phyloP scores from a whole-genome alignment of 2,888 invertebrate species.

The Resseliella maxima region DNA sequence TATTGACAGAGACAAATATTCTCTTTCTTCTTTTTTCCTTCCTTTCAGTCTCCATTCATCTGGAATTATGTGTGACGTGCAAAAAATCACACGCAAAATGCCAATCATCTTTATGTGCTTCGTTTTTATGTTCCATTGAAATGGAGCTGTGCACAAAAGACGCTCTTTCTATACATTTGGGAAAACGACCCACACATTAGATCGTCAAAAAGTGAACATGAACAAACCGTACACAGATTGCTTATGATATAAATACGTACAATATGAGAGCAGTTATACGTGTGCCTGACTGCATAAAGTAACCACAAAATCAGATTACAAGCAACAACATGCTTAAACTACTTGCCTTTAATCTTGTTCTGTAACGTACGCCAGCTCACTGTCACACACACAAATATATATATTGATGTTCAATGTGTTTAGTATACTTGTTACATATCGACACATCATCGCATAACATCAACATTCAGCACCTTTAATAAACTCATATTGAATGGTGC shows the following conservation, averaged over 20 bases:
- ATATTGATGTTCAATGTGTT: background rate
- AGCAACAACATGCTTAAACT: background rate
- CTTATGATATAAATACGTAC: background rate
- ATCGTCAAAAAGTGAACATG: background rate
- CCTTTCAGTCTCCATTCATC: background rate
- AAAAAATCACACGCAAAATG: background rate
- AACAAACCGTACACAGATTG: background rate
- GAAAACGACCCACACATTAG: background rate
- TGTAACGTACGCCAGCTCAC: no score
- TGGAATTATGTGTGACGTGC: background rate
- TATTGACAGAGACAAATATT: background rate
- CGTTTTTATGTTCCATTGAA: background rate
- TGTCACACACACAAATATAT: no score
- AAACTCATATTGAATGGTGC: background rate
- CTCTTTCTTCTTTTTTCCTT: no score
- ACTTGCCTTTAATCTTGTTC: background rate
- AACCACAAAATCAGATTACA: conserved; percentile 33
- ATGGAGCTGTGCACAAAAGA: background rate
- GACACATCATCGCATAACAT: background rate
- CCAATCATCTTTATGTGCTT: background rate
- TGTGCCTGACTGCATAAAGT: background rate
- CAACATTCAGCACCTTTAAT: conserved; percentile 19
- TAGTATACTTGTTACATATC: background rate
- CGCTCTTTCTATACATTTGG: background rate
- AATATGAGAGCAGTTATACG: background rate